Evolutionary conservation across 2,888 invertebrate species (phyloP).

Genomic region (Candidula unifasciata): DNA sequence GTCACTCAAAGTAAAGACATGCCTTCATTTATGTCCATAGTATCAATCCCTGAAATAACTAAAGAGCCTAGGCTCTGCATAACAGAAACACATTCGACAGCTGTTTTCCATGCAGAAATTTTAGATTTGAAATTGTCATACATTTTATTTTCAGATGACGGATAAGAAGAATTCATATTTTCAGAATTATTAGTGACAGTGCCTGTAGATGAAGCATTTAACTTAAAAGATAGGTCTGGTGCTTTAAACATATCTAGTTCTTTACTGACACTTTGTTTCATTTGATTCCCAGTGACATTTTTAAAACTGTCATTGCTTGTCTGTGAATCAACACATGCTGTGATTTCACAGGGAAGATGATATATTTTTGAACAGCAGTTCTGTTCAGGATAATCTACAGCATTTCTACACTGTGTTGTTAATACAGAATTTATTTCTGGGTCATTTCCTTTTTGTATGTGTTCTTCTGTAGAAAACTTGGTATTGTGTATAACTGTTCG

Average conservation of each 20-base stretch:
- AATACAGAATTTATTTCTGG: not conserved
- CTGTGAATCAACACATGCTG: not conserved
- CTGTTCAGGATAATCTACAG: not conserved
- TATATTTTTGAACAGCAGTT: too few species aligned
- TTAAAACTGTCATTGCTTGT: not conserved
- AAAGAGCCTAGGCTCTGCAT: constrained; percentile 44
- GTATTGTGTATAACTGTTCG: constrained; percentile 8
- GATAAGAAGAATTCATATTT: not conserved
- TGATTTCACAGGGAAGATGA: not conserved
- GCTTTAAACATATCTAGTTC: not conserved
- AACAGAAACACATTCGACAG: constrained; percentile 34
- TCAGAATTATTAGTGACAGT: too few species aligned
- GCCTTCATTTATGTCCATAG: not conserved
- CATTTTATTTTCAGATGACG: not conserved
- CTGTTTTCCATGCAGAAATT: constrained; percentile 45
- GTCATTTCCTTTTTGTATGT: not conserved
- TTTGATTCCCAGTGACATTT: not conserved
- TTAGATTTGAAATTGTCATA: constrained; percentile 50
- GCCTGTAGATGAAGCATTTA: too few species aligned
- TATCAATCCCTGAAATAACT: constrained; percentile 46
- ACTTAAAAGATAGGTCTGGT: too few species aligned
- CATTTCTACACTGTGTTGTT: not conserved
- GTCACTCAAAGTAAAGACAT: constrained; percentile 6
- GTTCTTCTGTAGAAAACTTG: not conserved
- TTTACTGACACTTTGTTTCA: not conserved